Evolutionary conservation across 2,797 vertebrate genomes (phyloP).

Genomic region (Alfaro cultratus): DNA sequence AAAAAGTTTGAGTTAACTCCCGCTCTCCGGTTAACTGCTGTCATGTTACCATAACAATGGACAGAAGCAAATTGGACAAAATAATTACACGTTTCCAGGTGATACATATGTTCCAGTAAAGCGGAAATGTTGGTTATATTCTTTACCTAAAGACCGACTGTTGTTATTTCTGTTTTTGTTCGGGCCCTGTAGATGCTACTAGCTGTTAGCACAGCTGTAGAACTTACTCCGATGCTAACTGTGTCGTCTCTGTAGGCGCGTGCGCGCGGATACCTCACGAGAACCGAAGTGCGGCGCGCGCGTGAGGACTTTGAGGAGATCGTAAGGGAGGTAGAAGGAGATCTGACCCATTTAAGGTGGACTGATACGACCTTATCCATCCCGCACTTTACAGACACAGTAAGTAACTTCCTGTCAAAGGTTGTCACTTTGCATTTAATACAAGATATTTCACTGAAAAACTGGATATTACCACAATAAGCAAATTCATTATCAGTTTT

Average conservation of each 20-base stretch:
- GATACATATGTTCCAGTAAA: neutral
- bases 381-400: constrained; percentile 81
- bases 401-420: constrained; percentile 35
- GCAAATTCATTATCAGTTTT: neutral
- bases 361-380: constrained; percentile 63
- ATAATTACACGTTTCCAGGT: constrained; percentile 78
- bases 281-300: constrained; percentile 75
- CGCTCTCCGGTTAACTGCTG: constrained; percentile 33
- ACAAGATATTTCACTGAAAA: neutral
- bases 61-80: constrained; percentile 48
- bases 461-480: neutral
- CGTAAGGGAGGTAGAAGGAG: constrained; percentile 88
- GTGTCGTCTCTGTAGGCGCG: constrained; percentile 74
- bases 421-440: neutral
- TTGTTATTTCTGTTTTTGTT: neutral
- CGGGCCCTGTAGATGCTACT: neutral
- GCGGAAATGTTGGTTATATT: neutral
- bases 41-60: constrained; percentile 73
- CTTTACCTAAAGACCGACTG: rapidly evolving
- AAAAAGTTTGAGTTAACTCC: constrained; percentile 43
- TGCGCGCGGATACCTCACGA: constrained; percentile 82
- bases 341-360: constrained; percentile 81
- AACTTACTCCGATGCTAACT: neutral
- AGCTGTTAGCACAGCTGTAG: neutral
- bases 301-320: constrained; percentile 83